Conservation (phyloP, 2,113 vertebrate genomes). For the Ahaetulla prasina region DNA sequence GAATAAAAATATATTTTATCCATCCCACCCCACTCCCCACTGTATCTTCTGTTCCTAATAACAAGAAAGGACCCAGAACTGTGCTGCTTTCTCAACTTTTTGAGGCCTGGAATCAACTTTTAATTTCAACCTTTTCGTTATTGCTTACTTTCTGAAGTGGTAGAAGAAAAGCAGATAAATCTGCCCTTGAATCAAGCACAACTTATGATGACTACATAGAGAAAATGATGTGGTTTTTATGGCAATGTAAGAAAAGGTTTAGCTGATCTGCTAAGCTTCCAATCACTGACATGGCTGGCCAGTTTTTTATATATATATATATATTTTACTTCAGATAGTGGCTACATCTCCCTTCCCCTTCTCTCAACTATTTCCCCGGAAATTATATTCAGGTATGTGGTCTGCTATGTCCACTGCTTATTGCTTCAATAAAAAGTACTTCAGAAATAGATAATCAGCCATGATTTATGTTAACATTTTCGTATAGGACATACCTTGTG, state of each 20-base stretch:
- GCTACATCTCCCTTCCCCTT: background rate
- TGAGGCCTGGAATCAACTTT: background rate
- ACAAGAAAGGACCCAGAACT: background rate
- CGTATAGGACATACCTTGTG: constrained; percentile 73
- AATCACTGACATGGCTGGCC: background rate
- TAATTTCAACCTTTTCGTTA: background rate
- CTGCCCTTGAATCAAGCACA: background rate
- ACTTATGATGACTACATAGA: background rate
- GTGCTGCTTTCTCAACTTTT: background rate
- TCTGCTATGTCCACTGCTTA: background rate
- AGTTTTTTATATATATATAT: background rate
- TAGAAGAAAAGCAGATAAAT: background rate
- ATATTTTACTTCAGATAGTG: background rate
- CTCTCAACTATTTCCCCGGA: background rate
- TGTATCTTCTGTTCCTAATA: background rate
- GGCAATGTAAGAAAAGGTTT: background rate
- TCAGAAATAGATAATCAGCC: constrained; percentile 5
- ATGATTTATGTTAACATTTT: background rate
- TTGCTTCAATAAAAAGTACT: background rate
- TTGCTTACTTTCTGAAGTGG: background rate
- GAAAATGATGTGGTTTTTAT: background rate
- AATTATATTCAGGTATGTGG: constrained; percentile 1
- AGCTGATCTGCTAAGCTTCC: background rate
- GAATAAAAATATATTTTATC: background rate
- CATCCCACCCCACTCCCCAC: fast-evolving